These are phyloP conservation scores for Amazona finschi DNA, from an alignment of 2,797 vertebrate species.

Conservation along the genomic window DNA sequence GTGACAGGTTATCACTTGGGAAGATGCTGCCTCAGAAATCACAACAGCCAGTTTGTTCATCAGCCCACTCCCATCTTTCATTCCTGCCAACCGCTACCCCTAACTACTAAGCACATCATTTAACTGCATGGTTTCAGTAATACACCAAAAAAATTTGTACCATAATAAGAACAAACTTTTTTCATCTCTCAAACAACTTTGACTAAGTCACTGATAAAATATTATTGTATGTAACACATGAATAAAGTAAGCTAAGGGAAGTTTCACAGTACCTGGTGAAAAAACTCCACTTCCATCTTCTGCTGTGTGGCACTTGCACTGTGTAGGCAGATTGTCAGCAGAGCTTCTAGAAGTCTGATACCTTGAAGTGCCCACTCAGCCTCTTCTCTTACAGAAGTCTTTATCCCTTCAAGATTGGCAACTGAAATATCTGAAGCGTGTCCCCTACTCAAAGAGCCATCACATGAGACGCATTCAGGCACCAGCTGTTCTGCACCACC, in stretches of 20 bases:
- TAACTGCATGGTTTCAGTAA: not conserved
- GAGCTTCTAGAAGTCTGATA: constrained; percentile 91
- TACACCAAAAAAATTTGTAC: not conserved
- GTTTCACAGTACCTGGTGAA: constrained; percentile 80
- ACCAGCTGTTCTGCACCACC: not conserved
- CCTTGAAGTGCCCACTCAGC: constrained; percentile 85
- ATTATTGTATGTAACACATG: not conserved
- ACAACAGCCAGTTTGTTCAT: not conserved
- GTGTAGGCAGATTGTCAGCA: constrained; percentile 93
- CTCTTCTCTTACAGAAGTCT: constrained; percentile 66
- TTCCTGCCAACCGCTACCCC: not conserved
- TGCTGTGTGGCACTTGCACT: constrained; percentile 81
- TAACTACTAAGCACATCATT: not conserved
- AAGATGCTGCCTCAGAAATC: not conserved
- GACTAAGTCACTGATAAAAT: not conserved
- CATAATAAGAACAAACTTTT: not conserved
- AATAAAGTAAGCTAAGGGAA: not conserved
- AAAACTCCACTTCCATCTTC: constrained; percentile 81
- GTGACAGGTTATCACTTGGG: rapidly evolving
- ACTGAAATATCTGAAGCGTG: not conserved
- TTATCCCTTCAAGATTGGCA: not conserved
- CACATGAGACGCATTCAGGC: not conserved
- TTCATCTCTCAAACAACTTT: not conserved
- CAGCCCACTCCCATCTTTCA: not conserved
- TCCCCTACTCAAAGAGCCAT: not conserved